phyloP scores from a whole-genome alignment of 2,888 invertebrate species.

The Falcaria lacertinaria region DNA sequence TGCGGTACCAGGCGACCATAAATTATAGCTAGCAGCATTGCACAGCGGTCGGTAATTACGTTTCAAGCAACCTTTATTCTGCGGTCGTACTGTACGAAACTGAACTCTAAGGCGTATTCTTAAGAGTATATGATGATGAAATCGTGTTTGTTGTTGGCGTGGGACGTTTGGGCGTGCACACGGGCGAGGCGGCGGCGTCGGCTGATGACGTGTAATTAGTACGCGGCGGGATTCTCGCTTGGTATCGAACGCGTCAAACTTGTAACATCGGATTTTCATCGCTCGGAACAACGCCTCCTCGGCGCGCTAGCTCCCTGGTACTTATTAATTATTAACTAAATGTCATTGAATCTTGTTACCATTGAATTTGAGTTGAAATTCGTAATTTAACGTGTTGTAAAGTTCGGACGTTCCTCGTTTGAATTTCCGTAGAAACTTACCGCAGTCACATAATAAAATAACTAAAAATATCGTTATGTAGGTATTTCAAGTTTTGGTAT shows the following conservation, averaged over 20 bases:
- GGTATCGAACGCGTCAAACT: slow-evolving; percentile 18
- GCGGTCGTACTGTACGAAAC: neutral
- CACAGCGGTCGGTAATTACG: slow-evolving; percentile 30
- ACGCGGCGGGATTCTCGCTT: slow-evolving; percentile 19
- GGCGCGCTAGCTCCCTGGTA: neutral
- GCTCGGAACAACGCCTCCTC: neutral
- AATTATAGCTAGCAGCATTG: slow-evolving; percentile 40
- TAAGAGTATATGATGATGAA: neutral
- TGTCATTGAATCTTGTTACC: neutral
- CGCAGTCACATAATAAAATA: too few species aligned
- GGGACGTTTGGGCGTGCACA: slow-evolving; percentile 22
- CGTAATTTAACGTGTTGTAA: too few species aligned
- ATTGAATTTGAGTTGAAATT: neutral
- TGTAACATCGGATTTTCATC: slow-evolving; percentile 13
- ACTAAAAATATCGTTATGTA: too few species aligned
- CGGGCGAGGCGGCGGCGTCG: slow-evolving; percentile 24
- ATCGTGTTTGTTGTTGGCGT: slow-evolving; percentile 6
- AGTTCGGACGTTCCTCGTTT: too few species aligned
- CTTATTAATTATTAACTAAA: neutral
- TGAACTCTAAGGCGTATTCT: neutral
- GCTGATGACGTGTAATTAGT: slow-evolving; percentile 33
- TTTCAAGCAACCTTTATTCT: slow-evolving; percentile 13
- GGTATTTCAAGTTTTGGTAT: too few species aligned
- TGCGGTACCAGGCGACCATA: slow-evolving; percentile 55
- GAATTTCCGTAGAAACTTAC: too few species aligned